Evolutionary conservation across 2,113 vertebrate genomes (phyloP), one percentile per base, ranked within the genome.

Genomic region (Carassius carassius): DNA sequence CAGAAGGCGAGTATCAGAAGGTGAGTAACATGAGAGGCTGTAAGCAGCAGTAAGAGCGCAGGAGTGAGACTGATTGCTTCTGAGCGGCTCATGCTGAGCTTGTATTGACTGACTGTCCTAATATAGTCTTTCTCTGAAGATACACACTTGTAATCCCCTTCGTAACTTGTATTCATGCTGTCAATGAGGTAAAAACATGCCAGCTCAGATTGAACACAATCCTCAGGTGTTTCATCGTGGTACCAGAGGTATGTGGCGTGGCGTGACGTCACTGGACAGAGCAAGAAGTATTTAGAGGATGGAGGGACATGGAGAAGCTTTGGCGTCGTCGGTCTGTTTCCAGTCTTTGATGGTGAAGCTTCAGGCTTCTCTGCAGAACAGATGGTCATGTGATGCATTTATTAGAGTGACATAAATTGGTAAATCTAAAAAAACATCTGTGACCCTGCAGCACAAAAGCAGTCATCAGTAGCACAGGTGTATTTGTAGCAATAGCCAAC

Each of bases 231-330:
- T 0, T 2, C 1, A 0, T 2, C 0, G 63, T 86, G 81, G 5
- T 0, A 0, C 94, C 94, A 95, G 67, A 7, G 67, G 21, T 94
- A 94, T 5, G 79, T 1, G 23, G 94, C 94, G 1, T 94, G 92
- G 32, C 21, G 80, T 21, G 93, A 95, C 0, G 0, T 65, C n/a
- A 88, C 8, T 0, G 90, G 89, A 32, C 94, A 95, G 3, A 0
- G 5, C 3, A 95, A 86, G 87, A 86, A 92, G 32, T 87, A 81
- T 10, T 21, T 89, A 3, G 90, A 89, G 12, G 51, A 0, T 0
- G 1, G 0, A 0, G 82, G 17, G 69, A 93, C 0, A 2, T 10
- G n/a, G 0, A 37, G 35, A 37, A 29, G 29, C 29, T 29, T 2
- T 29, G 29, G 29, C 0, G 6, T 1, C n/a, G 4, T 0, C 41